phyloP scores from a whole-genome alignment of 2,888 invertebrate genomes.

The Cistogaster globosa region DNA sequence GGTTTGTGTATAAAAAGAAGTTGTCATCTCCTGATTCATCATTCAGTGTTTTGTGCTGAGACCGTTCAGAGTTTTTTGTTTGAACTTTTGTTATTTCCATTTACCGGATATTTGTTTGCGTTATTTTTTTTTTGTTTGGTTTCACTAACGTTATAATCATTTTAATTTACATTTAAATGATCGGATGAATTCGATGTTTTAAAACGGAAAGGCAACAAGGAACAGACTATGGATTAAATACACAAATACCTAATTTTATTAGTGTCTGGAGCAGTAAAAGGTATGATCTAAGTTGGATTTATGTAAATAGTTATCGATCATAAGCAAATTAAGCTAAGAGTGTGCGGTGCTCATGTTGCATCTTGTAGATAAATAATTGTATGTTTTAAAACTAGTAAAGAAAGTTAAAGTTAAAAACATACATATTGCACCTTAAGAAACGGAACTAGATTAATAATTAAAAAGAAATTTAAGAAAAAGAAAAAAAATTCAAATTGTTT shows the following conservation, averaged over 20 bases:
- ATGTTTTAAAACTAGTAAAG: neutral
- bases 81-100: constrained; percentile 35
- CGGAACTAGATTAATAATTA: too few relatives aligned
- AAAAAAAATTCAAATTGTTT: too few relatives aligned
- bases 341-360: neutral
- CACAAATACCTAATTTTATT: constrained; percentile 19
- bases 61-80: constrained; percentile 64
- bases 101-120: constrained; percentile 46
- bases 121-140: constrained; percentile 40
- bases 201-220: constrained; percentile 15
- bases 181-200: constrained; percentile 4
- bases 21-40: constrained; percentile 72
- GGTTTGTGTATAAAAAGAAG: constrained; percentile 78
- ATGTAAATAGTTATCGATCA: constrained; percentile 11
- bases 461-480: too few relatives aligned
- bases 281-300: constrained; percentile 52
- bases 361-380: neutral
- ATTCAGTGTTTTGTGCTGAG: constrained; percentile 83
- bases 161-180: constrained; percentile 20
- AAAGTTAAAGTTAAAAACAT: neutral
- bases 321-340: neutral
- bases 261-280: constrained; percentile 50
- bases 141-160: constrained; percentile 2
- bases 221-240: constrained; percentile 63
- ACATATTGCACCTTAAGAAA: too few relatives aligned